Conservation (phyloP, 2,888 invertebrate species). For the Drosophila lacicola region DNA sequence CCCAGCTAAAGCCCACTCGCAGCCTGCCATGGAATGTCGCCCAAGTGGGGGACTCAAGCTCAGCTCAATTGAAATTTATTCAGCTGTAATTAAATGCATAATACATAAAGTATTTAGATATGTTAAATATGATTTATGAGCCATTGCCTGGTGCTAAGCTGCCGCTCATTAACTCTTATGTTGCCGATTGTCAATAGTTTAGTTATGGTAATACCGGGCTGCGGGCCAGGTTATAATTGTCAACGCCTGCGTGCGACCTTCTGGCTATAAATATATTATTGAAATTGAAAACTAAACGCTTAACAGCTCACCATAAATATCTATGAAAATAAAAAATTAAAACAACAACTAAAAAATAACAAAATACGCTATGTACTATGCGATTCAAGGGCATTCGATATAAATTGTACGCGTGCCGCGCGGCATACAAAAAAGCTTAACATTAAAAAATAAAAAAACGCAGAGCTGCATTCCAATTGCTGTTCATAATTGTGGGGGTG, state of each 20-base stretch:
- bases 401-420: constrained; percentile 52
- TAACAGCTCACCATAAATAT: constrained; percentile 35
- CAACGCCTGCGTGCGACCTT: constrained; percentile 53
- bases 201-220: constrained; percentile 33
- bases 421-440: constrained; percentile 13
- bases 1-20: no score
- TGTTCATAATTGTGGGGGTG: constrained; percentile 38
- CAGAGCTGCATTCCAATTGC: constrained; percentile 66
- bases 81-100: constrained; percentile 9
- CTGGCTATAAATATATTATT: constrained; percentile 42
- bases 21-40: constrained; percentile 10
- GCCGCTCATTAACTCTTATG: constrained; percentile 39
- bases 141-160: constrained; percentile 11
- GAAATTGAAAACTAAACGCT: constrained; percentile 51
- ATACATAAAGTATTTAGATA: constrained; percentile 4
- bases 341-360: constrained; percentile 5
- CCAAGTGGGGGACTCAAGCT: constrained; percentile 6
- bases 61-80: constrained; percentile 18
- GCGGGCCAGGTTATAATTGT: constrained; percentile 35
- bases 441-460: constrained; percentile 19
- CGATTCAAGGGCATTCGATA: constrained; percentile 52
- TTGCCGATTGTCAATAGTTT: constrained; percentile 34
- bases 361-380: constrained; percentile 30
- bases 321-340: constrained; percentile 7
- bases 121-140: constrained; percentile 28